Conservation (phyloP, 2,113 vertebrate species). For the Dromiciops gliroides region DNA sequence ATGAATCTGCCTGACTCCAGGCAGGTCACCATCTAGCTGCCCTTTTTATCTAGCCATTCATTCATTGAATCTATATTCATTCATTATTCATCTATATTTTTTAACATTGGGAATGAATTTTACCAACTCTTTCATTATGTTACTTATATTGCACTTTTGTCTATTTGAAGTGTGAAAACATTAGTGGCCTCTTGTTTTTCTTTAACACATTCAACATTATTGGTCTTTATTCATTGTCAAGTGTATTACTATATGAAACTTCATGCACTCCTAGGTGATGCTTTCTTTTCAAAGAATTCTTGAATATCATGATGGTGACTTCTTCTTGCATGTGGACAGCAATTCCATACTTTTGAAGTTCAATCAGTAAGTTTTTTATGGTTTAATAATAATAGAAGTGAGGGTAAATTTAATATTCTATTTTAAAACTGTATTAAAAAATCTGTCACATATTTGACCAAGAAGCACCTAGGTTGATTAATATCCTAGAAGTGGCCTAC, state of each 20-base stretch:
- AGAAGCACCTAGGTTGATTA: not conserved
- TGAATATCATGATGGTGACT: not conserved
- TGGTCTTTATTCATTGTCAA: conserved; percentile 27
- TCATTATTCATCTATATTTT: not conserved
- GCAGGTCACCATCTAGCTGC: too few relatives aligned
- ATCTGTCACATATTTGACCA: not conserved
- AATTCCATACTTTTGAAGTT: not conserved
- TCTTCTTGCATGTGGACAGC: rapidly evolving
- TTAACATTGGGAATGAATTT: not conserved
- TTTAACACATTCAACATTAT: not conserved
- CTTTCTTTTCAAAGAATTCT: conserved; percentile 32
- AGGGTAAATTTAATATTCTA: not conserved
- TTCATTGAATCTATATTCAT: too few relatives aligned
- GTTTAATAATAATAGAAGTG: not conserved
- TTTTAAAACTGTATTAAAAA: not conserved
- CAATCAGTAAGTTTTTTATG: not conserved
- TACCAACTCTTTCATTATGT: not conserved
- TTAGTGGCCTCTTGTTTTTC: not conserved
- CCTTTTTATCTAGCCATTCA: too few relatives aligned
- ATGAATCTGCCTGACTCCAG: too few relatives aligned
- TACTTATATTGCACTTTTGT: not conserved
- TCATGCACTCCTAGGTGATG: not conserved
- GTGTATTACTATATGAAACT: not conserved
- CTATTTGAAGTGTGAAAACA: not conserved
- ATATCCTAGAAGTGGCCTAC: not conserved